Conservation (phyloP, 2,888 invertebrate genomes). For the Macrophya annulata region DNA sequence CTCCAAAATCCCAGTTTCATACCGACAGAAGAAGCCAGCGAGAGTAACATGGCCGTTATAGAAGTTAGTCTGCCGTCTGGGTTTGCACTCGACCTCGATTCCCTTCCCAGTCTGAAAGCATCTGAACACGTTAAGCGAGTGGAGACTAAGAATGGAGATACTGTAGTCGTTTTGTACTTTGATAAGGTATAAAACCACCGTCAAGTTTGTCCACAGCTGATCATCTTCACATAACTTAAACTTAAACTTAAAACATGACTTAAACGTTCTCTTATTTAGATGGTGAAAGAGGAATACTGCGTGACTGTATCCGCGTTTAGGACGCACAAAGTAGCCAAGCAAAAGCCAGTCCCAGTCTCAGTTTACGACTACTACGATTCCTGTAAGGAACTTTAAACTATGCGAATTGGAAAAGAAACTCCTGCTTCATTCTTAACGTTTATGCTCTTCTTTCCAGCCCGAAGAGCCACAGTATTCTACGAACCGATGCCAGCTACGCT, state of each 20-base stretch:
- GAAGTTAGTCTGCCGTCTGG: conserved; percentile 95
- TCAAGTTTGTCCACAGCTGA: neutral
- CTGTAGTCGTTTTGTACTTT: conserved; percentile 87
- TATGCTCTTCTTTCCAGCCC: conserved; percentile 81
- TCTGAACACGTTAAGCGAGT: conserved; percentile 85
- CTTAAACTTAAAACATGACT: too few species aligned
- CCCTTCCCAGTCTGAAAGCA: conserved; percentile 84
- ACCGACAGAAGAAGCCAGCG: conserved; percentile 84
- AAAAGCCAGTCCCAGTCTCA: conserved; percentile 92
- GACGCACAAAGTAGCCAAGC: conserved; percentile 91
- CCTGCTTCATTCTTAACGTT: conserved; percentile 3
- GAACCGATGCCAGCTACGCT: conserved; percentile 86
- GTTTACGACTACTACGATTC: conserved; percentile 96
- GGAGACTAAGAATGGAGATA: conserved; percentile 86
- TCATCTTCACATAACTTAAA: neutral
- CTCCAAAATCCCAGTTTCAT: conserved; percentile 82
- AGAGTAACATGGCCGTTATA: conserved; percentile 95
- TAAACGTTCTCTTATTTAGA: conserved; percentile 72
- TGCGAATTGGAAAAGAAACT: conserved; percentile 2
- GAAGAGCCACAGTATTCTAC: conserved; percentile 92
- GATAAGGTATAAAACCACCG: conserved; percentile 82
- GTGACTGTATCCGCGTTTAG: conserved; percentile 92
- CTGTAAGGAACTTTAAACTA: conserved; percentile 82
- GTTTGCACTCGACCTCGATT: conserved; percentile 90
- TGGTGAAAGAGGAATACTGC: conserved; percentile 85